These are phyloP conservation scores for Leptinotarsa tumamoca DNA, from an alignment of 2,888 invertebrate species.

Conservation along the genomic window DNA sequence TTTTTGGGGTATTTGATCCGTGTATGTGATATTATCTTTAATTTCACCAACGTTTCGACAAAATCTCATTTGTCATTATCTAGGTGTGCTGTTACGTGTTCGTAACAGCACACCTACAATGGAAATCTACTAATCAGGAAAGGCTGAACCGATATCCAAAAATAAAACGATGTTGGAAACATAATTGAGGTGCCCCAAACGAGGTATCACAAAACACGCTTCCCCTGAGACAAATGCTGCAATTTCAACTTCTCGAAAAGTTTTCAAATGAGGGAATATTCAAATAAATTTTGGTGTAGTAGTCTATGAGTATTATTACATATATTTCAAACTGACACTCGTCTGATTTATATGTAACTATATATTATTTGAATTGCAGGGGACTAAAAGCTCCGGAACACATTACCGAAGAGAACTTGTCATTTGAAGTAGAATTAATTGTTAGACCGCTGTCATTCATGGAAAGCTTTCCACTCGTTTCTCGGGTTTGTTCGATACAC, in stretches of 20 bases:
- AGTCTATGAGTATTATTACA: not conserved
- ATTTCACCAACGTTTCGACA: too few relatives aligned
- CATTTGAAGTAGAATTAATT: conserved; percentile 2
- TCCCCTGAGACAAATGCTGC: too few relatives aligned
- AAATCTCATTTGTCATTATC: too few relatives aligned
- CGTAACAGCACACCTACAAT: not conserved
- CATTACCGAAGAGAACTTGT: conserved; percentile 1
- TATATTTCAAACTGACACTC: not conserved
- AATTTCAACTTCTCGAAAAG: too few relatives aligned
- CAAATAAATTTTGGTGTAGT: not conserved
- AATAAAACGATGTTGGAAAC: too few relatives aligned
- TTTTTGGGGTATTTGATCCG: too few relatives aligned
- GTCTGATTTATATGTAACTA: not conserved
- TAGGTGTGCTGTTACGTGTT: not conserved
- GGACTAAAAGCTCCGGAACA: not conserved
- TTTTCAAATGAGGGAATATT: too few relatives aligned
- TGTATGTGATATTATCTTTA: too few relatives aligned
- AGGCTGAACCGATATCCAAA: too few relatives aligned
- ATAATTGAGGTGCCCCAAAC: too few relatives aligned
- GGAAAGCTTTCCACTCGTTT: conserved; percentile 9
- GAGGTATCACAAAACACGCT: too few relatives aligned
- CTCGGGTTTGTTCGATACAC: not conserved
- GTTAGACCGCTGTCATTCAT: not conserved
- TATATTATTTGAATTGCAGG: not conserved
- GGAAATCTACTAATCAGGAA: too few relatives aligned